phyloP scores from a whole-genome alignment of 2,888 invertebrate genomes.

The Ophioninae sp. region DNA sequence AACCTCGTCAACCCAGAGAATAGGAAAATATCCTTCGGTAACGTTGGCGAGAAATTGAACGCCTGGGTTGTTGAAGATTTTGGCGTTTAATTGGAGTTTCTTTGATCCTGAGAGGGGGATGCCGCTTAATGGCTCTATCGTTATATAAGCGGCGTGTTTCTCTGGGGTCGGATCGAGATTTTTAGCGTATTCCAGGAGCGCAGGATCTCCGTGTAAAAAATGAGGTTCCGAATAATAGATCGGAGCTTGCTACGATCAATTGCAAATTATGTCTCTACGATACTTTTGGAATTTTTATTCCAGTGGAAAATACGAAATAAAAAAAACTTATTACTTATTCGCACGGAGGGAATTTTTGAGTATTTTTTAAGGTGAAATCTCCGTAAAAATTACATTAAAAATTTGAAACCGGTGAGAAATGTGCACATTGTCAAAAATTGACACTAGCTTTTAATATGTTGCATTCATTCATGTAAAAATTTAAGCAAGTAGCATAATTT shows the following conservation, averaged over 20 bases:
- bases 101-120: constrained; percentile 82
- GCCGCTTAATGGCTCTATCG: constrained; percentile 85
- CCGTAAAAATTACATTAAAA: no score
- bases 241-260: constrained; percentile 82
- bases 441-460: no score
- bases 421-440: no score
- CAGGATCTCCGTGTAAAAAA: constrained; percentile 84
- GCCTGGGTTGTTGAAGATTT: constrained; percentile 79
- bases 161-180: constrained; percentile 83
- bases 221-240: constrained; percentile 86
- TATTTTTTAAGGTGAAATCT: no score
- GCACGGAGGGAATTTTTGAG: no score
- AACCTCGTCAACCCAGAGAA: constrained; percentile 85
- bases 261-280: background rate
- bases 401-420: no score
- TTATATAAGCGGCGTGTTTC: constrained; percentile 83
- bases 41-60: constrained; percentile 82
- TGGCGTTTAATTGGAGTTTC: constrained; percentile 83
- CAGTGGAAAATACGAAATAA: no score
- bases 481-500: no score
- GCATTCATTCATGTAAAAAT: no score
- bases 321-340: no score
- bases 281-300: background rate
- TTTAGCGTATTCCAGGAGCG: constrained; percentile 82
- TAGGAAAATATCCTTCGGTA: constrained; percentile 83